Evolutionary conservation across 2,888 invertebrate genomes (phyloP), one percentile per base, ranked within the genome.

Genomic region (Mythimna loreyi): DNA sequence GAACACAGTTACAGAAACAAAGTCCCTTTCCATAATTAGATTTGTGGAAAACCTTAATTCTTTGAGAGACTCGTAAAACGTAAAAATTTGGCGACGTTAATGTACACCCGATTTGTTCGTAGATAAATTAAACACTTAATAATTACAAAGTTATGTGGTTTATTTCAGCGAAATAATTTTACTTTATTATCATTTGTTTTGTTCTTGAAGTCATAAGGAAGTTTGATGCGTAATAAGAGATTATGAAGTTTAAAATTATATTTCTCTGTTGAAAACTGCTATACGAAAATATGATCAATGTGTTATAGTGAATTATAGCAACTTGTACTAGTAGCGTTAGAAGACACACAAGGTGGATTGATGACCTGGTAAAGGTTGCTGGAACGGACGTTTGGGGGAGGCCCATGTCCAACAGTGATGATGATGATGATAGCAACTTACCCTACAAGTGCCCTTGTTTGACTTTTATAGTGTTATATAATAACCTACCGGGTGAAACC

Each of bases 21-120:
- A 71, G 76, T 61, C 74, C 57, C 30, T 75, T 75, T 58, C 53
- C 25, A 52, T 84, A 84, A 83, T 83, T 83, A 64, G 58, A 79
- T 83, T 69, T 73, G 62, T 16, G 49, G 62, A 53, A 63, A 40
- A 59, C 63, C 62, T 62, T 76, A 80, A 71, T 75, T 72, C 72
- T 71, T 52, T 45, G 53, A 57, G 33, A 61, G 56, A 57, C 61
- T 58, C 65, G 63, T 65, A 61, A 64, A 72, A 68, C 49, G 59
- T 59, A 21, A 63, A 79, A 75, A 67, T 64, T 72, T 30, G 50
- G 6, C 59, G 68, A 69, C 30, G 67, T 75, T 59, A 65, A 68
- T 60, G 55, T 71, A 64, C 59, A 61, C 60, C 23, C 45, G 62
- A 72, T 63, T 68, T 36, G 50, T 45, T 36, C 5, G 23, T 21